phyloP scores from a whole-genome alignment of 2,888 invertebrate species.

The Macrophya annulata region DNA sequence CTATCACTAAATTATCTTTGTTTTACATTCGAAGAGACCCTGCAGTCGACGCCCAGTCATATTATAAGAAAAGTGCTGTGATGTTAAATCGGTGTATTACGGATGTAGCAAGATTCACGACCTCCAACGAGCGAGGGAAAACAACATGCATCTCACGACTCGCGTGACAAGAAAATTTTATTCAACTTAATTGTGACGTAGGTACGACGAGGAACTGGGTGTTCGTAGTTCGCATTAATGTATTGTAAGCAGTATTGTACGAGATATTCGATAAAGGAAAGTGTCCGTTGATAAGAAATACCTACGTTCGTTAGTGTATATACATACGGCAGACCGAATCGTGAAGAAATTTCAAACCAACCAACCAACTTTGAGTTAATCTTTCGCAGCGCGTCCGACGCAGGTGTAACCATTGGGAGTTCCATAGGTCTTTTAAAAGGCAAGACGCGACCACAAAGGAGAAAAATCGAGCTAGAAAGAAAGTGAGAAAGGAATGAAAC shows the following conservation, averaged over 20 bases:
- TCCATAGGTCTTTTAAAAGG: background rate
- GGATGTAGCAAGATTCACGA: conserved; percentile 13
- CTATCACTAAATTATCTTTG: conserved; percentile 67
- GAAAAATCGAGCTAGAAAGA: conserved; percentile 34
- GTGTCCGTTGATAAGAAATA: conserved; percentile 34
- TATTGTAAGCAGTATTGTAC: background rate
- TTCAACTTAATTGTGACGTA: conserved; percentile 35
- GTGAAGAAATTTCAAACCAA: conserved; percentile 11
- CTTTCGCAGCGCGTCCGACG: conserved; percentile 9
- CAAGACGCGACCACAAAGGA: conserved; percentile 4
- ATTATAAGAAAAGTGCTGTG: conserved; percentile 17
- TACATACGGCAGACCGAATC: background rate
- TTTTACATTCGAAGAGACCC: conserved; percentile 65
- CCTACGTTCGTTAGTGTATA: background rate
- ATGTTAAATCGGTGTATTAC: conserved; percentile 4
- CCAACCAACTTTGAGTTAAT: conserved; percentile 2
- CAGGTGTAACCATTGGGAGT: conserved; percentile 48
- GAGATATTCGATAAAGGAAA: conserved; percentile 20
- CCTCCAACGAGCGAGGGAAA: background rate
- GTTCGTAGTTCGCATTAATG: background rate
- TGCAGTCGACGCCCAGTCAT: background rate
- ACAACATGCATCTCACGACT: conserved; percentile 1
- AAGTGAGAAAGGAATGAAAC: conserved; percentile 23
- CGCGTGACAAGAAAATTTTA: conserved; percentile 47
- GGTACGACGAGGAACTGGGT: background rate